A percentile compares a stretch with the other conserved stretches of the same genome.
phyloP scores from a whole-genome alignment of 2,888 invertebrate species.

The Nymphalis polychloros region DNA sequence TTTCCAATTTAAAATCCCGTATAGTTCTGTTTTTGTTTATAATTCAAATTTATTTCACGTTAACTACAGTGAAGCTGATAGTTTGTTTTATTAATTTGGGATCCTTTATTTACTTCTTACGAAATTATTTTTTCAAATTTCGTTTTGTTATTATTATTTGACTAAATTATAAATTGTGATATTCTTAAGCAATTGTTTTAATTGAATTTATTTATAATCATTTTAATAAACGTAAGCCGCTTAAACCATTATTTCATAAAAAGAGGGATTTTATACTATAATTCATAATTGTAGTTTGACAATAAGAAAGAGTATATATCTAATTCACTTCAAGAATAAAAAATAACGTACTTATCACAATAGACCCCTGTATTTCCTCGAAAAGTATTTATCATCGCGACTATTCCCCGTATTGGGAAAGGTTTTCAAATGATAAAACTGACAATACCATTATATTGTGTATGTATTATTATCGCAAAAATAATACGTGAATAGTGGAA shows the following conservation, averaged over 20 bases:
- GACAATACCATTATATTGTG: slow-evolving; percentile 49
- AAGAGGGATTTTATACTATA: too few relatives aligned
- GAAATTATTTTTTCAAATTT: too few relatives aligned
- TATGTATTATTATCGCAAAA: slow-evolving; percentile 57
- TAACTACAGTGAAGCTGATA: neutral
- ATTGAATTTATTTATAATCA: too few relatives aligned
- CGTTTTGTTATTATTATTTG: too few relatives aligned
- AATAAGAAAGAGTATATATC: neutral
- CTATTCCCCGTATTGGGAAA: slow-evolving; percentile 19
- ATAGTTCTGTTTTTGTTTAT: slow-evolving; percentile 9
- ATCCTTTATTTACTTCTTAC: neutral
- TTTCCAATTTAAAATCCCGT: slow-evolving; percentile 22
- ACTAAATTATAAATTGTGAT: too few relatives aligned
- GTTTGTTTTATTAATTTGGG: slow-evolving; percentile 1
- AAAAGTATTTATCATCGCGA: slow-evolving; percentile 19
- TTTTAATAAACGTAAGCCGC: too few relatives aligned
- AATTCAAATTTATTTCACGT: slow-evolving; percentile 10
- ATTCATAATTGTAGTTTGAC: too few relatives aligned
- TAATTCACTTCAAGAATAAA: neutral
- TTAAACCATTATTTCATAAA: too few relatives aligned
- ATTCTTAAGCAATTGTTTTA: too few relatives aligned
- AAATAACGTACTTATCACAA: neutral
- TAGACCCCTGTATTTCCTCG: neutral
- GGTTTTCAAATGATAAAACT: slow-evolving; percentile 47
- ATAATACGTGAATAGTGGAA: slow-evolving; percentile 66